phyloP scores from a whole-genome alignment of 2,113 vertebrate genomes.

The Sinocyclocheilus rhinocerous region DNA sequence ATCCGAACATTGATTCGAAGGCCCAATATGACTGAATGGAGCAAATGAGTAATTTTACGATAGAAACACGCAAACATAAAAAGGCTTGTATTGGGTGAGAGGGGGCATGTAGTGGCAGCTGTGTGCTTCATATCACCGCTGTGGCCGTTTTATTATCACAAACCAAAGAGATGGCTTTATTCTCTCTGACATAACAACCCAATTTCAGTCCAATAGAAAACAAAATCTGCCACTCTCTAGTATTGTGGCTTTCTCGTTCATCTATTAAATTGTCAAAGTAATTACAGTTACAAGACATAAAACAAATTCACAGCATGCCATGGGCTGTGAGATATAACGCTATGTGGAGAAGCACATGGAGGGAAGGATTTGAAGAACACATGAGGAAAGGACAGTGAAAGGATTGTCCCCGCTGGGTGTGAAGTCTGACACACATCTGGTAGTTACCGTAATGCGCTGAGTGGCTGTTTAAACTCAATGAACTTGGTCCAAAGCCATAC shows the following conservation, averaged over 20 bases:
- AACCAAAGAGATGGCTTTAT: constrained; percentile 62
- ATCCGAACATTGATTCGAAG: not conserved
- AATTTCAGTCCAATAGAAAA: constrained; percentile 68
- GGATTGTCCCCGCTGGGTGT: not conserved
- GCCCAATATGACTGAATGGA: not conserved
- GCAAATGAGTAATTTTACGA: not conserved
- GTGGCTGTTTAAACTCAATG: not conserved
- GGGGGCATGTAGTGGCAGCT: not conserved
- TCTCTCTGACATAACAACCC: constrained; percentile 59
- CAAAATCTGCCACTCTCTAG: constrained; percentile 66
- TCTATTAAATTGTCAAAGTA: constrained; percentile 70
- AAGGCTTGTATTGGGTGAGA: not conserved
- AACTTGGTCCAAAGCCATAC: not conserved
- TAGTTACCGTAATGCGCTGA: not conserved
- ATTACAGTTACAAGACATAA: constrained; percentile 54
- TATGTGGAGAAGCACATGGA: not conserved
- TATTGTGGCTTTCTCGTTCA: constrained; percentile 53
- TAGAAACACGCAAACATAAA: constrained; percentile 1
- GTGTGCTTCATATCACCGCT: constrained; percentile 8
- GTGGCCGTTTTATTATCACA: constrained; percentile 53
- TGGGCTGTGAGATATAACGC: not conserved
- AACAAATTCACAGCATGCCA: constrained; percentile 58
- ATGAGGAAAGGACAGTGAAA: not conserved
- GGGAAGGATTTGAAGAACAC: not conserved
- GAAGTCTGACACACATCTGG: not conserved